Evolutionary conservation across 2,888 invertebrate species (phyloP).

Genomic region (Chorisops tibialis): DNA sequence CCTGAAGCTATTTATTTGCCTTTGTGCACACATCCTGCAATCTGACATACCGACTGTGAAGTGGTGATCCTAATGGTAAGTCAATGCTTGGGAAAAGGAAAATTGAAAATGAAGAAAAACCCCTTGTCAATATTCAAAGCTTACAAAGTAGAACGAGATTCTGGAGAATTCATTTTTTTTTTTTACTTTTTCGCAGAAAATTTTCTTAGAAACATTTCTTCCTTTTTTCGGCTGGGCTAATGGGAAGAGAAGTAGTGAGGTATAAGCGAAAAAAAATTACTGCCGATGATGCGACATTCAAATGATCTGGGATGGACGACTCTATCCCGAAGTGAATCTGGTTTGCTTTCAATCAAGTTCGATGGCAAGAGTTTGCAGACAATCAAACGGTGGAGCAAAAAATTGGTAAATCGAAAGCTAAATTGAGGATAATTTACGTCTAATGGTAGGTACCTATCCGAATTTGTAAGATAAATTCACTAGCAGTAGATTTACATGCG

Average conservation of each 20-base stretch:
- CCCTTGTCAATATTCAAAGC: too few relatives aligned
- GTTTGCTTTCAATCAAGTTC: constrained; percentile 7
- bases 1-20: too few relatives aligned
- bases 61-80: too few relatives aligned
- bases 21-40: too few relatives aligned
- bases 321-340: constrained; percentile 2
- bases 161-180: neutral
- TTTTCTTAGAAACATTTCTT: constrained; percentile 16
- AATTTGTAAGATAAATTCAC: neutral
- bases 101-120: too few relatives aligned
- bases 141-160: neutral
- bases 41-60: too few relatives aligned
- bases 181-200: neutral
- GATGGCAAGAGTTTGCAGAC: neutral
- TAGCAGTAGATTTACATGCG: constrained; percentile 1
- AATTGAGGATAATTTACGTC: constrained; percentile 23
- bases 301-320: too few relatives aligned
- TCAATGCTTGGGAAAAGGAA: too few relatives aligned
- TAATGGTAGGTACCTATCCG: neutral
- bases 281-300: too few relatives aligned
- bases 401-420: constrained; percentile 23
- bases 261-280: too few relatives aligned
- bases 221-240: too few relatives aligned
- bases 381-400: neutral
- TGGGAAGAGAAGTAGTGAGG: too few relatives aligned